Conservation (phyloP, 2,888 invertebrate genomes). For the Aporophyla lueneburgensis region DNA sequence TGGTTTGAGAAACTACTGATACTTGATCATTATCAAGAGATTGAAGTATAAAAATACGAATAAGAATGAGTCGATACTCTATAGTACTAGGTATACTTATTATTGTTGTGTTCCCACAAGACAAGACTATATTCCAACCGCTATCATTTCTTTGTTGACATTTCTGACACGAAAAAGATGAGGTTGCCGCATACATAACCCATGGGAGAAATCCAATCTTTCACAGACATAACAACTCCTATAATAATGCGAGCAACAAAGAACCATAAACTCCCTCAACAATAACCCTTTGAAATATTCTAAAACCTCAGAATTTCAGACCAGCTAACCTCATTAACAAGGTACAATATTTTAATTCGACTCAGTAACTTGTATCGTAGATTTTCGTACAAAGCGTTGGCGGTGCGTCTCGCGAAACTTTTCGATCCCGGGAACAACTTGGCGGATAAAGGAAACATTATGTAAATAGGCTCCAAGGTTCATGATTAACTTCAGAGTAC, state of each 20-base stretch:
- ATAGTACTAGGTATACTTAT: neutral
- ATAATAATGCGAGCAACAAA: neutral
- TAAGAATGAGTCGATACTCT: too few species aligned
- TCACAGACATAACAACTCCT: conserved; percentile 1
- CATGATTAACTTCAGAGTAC: conserved; percentile 85
- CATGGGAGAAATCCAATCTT: conserved; percentile 38
- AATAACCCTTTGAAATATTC: conserved; percentile 57
- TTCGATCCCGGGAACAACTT: conserved; percentile 79
- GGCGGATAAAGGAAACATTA: conserved; percentile 84
- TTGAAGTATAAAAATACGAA: too few species aligned
- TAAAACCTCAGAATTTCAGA: conserved; percentile 58
- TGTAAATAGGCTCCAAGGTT: conserved; percentile 85
- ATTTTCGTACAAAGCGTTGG: conserved; percentile 69
- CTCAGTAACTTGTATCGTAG: conserved; percentile 63
- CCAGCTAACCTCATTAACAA: conserved; percentile 62
- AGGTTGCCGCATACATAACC: conserved; percentile 31
- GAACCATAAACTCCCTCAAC: conserved; percentile 3
- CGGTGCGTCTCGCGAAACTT: conserved; percentile 75
- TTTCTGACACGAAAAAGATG: conserved; percentile 47
- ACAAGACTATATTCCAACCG: conserved; percentile 12
- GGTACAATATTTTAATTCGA: conserved; percentile 68
- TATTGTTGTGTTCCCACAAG: neutral
- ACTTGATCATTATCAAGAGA: too few species aligned
- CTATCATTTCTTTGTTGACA: conserved; percentile 38
- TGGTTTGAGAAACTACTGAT: too few species aligned